Conservation (phyloP, 2,888 invertebrate species). For the Melikaiella ostensackeni region DNA sequence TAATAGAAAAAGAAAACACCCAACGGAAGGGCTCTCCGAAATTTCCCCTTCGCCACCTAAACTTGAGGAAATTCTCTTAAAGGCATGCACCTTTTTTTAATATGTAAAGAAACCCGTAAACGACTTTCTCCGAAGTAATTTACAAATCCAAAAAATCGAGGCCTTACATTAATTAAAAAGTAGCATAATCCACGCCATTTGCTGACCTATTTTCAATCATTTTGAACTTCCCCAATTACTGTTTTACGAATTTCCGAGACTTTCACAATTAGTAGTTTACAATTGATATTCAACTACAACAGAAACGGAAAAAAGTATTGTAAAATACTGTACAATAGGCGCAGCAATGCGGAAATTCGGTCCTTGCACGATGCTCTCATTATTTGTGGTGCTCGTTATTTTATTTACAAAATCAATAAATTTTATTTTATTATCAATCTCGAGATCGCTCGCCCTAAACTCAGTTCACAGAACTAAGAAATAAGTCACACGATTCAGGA, state of each 20-base stretch:
- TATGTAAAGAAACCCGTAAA: neutral
- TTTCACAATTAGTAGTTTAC: neutral
- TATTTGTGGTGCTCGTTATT: neutral
- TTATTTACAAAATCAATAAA: slow-evolving; percentile 20
- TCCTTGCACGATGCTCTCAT: slow-evolving; percentile 6
- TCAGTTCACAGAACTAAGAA: slow-evolving; percentile 16
- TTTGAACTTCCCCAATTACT: neutral
- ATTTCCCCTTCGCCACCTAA: neutral
- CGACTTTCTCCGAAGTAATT: neutral
- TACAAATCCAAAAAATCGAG: neutral
- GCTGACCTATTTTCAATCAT: neutral
- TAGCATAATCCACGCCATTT: neutral
- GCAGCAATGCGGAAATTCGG: neutral
- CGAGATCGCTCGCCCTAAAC: neutral
- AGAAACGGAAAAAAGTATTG: slow-evolving; percentile 1
- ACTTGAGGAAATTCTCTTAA: neutral
- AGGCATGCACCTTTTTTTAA: neutral
- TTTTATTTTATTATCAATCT: neutral
- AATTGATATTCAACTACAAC: neutral
- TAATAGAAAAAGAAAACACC: neutral
- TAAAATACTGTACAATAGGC: slow-evolving; percentile 32
- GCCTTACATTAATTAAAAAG: neutral
- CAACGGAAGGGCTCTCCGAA: neutral
- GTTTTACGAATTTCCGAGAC: neutral
- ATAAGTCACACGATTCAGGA: neutral